phyloP scores from a whole-genome alignment of 2,888 invertebrate species.

The Aporophyla nigra region DNA sequence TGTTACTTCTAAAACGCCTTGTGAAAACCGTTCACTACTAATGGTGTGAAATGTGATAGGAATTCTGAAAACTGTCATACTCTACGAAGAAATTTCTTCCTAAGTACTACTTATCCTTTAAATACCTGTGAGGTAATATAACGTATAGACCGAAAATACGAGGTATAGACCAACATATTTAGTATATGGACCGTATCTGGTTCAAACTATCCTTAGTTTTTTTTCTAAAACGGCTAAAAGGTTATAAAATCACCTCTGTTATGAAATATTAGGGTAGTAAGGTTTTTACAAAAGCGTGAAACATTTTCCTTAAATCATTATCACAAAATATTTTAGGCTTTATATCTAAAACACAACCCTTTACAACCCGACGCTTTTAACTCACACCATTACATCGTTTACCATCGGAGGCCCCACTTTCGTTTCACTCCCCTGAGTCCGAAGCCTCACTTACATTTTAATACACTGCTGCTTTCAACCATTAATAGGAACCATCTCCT shows the following conservation, averaged over 20 bases:
- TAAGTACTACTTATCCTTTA: too few relatives aligned
- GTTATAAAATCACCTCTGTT: constrained; percentile 10
- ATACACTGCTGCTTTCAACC: constrained; percentile 19
- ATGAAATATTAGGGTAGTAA: constrained; percentile 21
- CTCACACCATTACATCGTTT: constrained; percentile 44
- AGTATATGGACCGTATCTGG: too few relatives aligned
- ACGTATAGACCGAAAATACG: too few relatives aligned
- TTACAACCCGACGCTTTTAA: constrained; percentile 49
- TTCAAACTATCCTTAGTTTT: background rate
- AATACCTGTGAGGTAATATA: background rate
- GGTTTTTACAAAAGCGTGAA: constrained; percentile 31
- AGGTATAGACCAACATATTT: too few relatives aligned
- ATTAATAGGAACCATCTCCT: constrained; percentile 3
- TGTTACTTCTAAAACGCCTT: background rate
- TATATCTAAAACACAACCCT: constrained; percentile 33
- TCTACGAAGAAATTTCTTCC: background rate
- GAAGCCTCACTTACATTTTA: constrained; percentile 1
- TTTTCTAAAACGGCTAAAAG: background rate
- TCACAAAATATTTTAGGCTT: constrained; percentile 35
- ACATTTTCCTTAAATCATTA: constrained; percentile 17
- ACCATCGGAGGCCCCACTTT: constrained; percentile 53
- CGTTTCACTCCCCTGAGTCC: constrained; percentile 26
- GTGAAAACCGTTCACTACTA: constrained; percentile 2
- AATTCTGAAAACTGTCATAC: background rate
- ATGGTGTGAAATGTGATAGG: background rate